Evolutionary conservation across 2,113 vertebrate genomes (phyloP).

Genomic region (Chlorocebus sabaeus): DNA sequence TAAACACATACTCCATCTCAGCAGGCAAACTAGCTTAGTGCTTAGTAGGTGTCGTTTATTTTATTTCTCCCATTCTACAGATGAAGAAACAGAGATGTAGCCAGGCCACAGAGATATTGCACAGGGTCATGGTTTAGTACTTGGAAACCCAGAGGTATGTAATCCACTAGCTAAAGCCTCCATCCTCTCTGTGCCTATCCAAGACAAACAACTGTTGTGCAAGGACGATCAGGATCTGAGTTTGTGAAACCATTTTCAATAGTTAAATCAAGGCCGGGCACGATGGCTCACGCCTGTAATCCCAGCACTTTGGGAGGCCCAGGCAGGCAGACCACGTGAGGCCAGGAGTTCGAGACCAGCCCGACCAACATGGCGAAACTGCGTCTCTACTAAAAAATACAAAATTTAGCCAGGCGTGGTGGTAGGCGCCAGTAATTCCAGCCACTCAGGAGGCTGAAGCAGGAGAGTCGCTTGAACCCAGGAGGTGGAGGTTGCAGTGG

Average conservation of each 20-base stretch:
- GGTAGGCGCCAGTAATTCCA: accelerated
- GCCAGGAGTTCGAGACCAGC: too few relatives aligned
- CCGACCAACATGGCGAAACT: too few relatives aligned
- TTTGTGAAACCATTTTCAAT: not conserved
- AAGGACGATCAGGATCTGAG: not conserved
- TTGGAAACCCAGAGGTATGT: not conserved
- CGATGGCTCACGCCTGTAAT: too few relatives aligned
- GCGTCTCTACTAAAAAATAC: too few relatives aligned
- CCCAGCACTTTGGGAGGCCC: too few relatives aligned
- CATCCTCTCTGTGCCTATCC: not conserved
- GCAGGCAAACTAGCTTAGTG: not conserved
- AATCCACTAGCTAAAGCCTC: not conserved
- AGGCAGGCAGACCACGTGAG: too few relatives aligned
- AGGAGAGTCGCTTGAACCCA: too few relatives aligned
- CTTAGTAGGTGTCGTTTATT: not conserved
- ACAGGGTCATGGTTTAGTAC: not conserved
- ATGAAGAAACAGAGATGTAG: not conserved
- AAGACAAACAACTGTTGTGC: not conserved
- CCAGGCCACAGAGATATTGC: not conserved
- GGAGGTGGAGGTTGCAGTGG: too few relatives aligned
- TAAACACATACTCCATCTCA: not conserved
- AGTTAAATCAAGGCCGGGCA: not conserved
- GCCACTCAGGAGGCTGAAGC: too few relatives aligned
- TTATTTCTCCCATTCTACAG: not conserved
- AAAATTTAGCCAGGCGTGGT: too few relatives aligned